These are phyloP conservation scores for Stichodactyla mertensii DNA, from an alignment of 64 coral and sea anemone species.

Conservation along the genomic window DNA sequence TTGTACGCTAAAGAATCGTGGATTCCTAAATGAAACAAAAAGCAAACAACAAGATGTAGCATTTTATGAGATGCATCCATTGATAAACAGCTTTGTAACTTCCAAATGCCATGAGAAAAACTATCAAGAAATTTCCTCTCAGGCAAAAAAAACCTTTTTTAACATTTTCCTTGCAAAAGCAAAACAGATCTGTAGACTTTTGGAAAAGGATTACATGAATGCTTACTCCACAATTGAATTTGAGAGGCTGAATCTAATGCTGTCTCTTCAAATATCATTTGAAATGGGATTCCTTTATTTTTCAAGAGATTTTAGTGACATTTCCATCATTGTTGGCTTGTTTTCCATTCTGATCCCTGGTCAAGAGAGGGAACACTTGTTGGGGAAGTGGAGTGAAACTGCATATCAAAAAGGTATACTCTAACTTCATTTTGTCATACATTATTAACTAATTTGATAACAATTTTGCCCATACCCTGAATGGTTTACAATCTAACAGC, in stretches of 20 bases:
- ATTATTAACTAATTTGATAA: too few species aligned
- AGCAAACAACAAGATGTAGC: not conserved
- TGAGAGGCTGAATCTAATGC: conserved; percentile 39
- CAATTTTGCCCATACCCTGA: too few species aligned
- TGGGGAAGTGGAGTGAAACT: not conserved
- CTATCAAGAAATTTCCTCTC: not conserved
- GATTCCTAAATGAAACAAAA: not conserved
- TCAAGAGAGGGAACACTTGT: conserved; percentile 15
- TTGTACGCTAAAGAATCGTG: not conserved
- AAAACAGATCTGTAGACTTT: not conserved
- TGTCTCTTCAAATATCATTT: conserved; percentile 47
- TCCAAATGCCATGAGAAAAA: not conserved
- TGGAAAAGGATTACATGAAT: conserved; percentile 32
- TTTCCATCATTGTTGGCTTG: conserved; percentile 8
- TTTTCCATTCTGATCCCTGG: conserved; percentile 15
- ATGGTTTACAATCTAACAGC: too few species aligned
- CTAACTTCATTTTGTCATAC: too few species aligned
- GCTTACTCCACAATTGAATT: conserved; percentile 20
- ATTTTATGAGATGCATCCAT: not conserved
- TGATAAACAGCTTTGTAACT: not conserved
- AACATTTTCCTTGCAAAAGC: conserved; percentile 16
- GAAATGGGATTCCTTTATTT: conserved; percentile 24
- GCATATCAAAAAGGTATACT: conserved; percentile 11
- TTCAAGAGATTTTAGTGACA: conserved; percentile 18
- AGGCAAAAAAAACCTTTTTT: conserved; percentile 18